A percentile compares a stretch with the other conserved stretches of the same genome.
Conservation (phyloP, 2,113 vertebrate species). For the Porphyrio hochstetteri region DNA sequence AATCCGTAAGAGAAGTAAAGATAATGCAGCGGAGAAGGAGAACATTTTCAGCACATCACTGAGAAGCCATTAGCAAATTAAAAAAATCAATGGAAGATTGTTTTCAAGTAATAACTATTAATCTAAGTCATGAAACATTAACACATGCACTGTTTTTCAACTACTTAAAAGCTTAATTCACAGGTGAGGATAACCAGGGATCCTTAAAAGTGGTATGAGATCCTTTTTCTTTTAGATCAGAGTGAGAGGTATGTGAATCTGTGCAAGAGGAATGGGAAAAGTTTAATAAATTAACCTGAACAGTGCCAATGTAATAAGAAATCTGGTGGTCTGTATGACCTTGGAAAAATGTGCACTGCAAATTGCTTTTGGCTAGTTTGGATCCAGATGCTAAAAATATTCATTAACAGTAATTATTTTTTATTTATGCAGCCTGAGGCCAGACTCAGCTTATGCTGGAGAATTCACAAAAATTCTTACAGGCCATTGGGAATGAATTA, state of each 20-base stretch:
- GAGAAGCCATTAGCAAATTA: not conserved
- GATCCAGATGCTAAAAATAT: not conserved
- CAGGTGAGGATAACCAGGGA: not conserved
- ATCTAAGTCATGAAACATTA: not conserved
- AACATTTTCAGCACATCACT: not conserved
- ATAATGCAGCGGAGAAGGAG: not conserved
- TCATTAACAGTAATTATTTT: not conserved
- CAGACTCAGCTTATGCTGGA: not conserved
- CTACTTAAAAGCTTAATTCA: not conserved
- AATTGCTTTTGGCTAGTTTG: not conserved
- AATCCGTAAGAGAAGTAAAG: not conserved
- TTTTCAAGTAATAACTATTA: not conserved
- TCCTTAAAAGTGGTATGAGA: not conserved
- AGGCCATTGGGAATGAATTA: not conserved
- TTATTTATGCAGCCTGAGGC: not conserved
- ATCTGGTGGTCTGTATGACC: not conserved
- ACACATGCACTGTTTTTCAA: not conserved
- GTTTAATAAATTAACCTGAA: not conserved
- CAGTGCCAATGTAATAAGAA: not conserved
- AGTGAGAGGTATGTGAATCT: not conserved
- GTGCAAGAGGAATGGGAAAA: not conserved
- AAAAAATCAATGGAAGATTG: not conserved
- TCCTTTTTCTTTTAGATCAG: not conserved
- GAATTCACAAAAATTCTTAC: not conserved
- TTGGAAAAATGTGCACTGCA: not conserved